These are phyloP conservation scores for Nipponia nippon DNA, from an alignment of 2,113 vertebrate species.

Conservation along the genomic window DNA sequence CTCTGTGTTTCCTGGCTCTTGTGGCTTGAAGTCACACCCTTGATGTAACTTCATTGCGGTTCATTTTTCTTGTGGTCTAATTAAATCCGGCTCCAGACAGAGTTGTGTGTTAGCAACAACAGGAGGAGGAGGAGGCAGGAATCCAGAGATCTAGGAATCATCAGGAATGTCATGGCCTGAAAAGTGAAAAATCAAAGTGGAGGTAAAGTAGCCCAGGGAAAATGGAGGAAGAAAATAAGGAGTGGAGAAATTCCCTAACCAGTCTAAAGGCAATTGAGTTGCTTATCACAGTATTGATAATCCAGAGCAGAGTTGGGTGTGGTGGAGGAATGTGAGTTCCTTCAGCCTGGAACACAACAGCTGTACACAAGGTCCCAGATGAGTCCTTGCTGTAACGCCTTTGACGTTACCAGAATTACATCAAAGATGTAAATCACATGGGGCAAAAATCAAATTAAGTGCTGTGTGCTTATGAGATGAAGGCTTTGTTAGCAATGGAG, in stretches of 20 bases:
- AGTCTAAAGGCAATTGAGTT: not conserved
- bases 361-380: not conserved
- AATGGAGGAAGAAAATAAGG: not conserved
- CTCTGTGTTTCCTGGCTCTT: constrained; percentile 41
- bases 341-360: not conserved
- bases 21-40: constrained; percentile 31
- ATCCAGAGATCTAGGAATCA: constrained; percentile 25
- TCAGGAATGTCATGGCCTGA: not conserved
- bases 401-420: not conserved
- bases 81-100: constrained; percentile 58
- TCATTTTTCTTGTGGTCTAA: constrained; percentile 62
- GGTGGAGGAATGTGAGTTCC: not conserved
- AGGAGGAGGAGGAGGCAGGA: not conserved
- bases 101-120: constrained; percentile 12
- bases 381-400: not conserved
- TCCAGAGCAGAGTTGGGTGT: not conserved
- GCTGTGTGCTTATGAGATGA: not conserved
- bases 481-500: not conserved
- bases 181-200: not conserved
- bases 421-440: not conserved
- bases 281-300: constrained; percentile 40
- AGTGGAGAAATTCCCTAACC: not conserved
- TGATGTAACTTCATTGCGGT: constrained; percentile 41
- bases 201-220: not conserved
- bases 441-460: not conserved